Evolutionary conservation across 2,113 vertebrate genomes (phyloP), one percentile per base, ranked within the genome.

Genomic region (Hippoglossus stenolepis): DNA sequence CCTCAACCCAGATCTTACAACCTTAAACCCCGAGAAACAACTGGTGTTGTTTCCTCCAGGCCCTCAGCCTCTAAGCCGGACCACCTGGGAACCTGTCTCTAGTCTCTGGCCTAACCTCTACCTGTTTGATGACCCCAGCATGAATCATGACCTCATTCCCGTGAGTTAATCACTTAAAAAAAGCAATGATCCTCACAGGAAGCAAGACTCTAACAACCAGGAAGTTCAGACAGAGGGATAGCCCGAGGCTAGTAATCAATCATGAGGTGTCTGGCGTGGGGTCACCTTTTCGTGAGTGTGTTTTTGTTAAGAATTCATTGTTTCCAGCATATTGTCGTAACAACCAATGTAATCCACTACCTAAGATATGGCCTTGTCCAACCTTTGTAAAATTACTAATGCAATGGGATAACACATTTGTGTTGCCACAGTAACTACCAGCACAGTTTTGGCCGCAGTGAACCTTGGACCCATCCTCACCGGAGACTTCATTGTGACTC

Each of bases 161-260:
- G 59, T 21, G 76, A 83, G 75, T 83, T 91, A 90, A 92, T 90
- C 65, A 90, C 83, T 60, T 1, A 15, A 86, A 83, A 73, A 57
- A 86, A 61, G 78, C 85, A 86, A 64, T 70, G 81, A 83, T 84
- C 82, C 83, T 71, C 31, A 21, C 84, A 90, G 90, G 89, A 91
- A 90, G 78, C 80, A 53, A 51, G 69, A 77, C 77, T 75, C 85
- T 91, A 84, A 85, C 85, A 86, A 81, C 70, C 88, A 93, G 91
- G 89, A 92, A 92, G 89, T 91, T 82, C 76, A 86, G 78, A 86
- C 54, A 84, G 58, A 79, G 83, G 80, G 75, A 84, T 70, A 80
- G 84, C 92, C 80, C 3, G 4, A 75, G 87, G 90, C 85, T 35
- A 38, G 86, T 91, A 88, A 94, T 94, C 91, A 89, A 90, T 87